These are phyloP conservation scores for Platycercus adscitus DNA, from an alignment of 2,113 vertebrate species.

Conservation along the genomic window DNA sequence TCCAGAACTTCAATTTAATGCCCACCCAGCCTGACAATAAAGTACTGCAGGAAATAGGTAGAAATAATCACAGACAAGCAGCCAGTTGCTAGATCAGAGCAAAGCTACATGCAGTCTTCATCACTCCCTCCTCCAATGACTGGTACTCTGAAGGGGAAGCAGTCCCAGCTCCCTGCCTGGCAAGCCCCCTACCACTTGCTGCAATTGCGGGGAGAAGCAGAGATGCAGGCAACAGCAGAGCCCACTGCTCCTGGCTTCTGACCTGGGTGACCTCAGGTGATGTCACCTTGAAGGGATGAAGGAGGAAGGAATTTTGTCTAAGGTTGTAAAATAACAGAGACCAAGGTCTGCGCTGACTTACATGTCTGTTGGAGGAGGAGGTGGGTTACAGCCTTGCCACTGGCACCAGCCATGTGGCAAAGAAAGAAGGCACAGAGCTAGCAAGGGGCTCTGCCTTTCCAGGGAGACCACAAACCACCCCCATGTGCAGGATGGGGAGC, in stretches of 20 bases:
- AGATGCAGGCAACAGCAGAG: neutral
- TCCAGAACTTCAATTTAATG: neutral
- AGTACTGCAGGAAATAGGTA: neutral
- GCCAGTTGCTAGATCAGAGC: neutral
- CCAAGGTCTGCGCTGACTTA: neutral
- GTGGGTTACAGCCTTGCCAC: neutral
- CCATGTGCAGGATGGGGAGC: neutral
- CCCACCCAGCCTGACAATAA: neutral
- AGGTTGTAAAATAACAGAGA: neutral
- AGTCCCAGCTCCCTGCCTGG: neutral
- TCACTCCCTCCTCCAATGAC: neutral
- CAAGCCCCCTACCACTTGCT: neutral
- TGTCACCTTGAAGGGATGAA: neutral
- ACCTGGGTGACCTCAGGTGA: neutral
- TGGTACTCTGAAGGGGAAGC: neutral
- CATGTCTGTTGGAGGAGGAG: accelerated
- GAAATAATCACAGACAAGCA: neutral
- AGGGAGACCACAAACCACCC: neutral
- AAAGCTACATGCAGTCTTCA: neutral
- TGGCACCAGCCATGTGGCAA: neutral
- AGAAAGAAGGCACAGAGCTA: neutral
- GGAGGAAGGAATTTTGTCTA: neutral
- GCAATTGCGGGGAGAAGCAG: neutral
- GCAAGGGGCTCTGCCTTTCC: neutral
- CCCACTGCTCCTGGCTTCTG: neutral